Conservation (phyloP, 1,140 invertebrate genomes). For the Penaeus vannamei region DNA sequence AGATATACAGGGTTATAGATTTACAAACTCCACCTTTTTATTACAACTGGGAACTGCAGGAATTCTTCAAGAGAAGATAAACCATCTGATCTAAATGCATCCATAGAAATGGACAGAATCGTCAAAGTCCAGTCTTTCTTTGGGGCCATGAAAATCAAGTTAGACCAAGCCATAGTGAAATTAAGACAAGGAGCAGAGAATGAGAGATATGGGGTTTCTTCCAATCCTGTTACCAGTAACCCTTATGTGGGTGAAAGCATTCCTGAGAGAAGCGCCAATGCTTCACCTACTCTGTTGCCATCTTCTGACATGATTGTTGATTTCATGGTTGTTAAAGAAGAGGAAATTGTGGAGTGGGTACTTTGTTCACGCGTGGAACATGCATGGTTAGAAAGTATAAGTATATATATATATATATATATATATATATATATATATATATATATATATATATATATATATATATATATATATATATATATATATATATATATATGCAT, state of each 20-base stretch:
- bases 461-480: no score
- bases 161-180: conserved; percentile 55
- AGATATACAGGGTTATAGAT: no score
- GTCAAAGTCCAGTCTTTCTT: conserved; percentile 51
- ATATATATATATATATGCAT: no score
- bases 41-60: conserved; percentile 46
- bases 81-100: conserved; percentile 27
- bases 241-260: conserved; percentile 25
- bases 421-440: neutral
- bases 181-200: conserved; percentile 21
- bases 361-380: conserved; percentile 25
- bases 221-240: conserved; percentile 11
- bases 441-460: no score
- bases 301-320: conserved; percentile 35
- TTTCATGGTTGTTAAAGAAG: conserved; percentile 38
- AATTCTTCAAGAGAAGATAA: conserved; percentile 24
- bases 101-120: conserved; percentile 23
- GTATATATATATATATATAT: neutral
- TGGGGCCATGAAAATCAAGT: conserved; percentile 47
- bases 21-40: neutral
- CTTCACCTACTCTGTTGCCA: neutral
- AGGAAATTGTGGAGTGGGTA: conserved; percentile 45
- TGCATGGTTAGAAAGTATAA: conserved; percentile 1
- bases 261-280: conserved; percentile 3
- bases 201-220: neutral